Evolutionary conservation across 2,113 vertebrate genomes (phyloP).

Genomic region (Electrona antarctica): DNA sequence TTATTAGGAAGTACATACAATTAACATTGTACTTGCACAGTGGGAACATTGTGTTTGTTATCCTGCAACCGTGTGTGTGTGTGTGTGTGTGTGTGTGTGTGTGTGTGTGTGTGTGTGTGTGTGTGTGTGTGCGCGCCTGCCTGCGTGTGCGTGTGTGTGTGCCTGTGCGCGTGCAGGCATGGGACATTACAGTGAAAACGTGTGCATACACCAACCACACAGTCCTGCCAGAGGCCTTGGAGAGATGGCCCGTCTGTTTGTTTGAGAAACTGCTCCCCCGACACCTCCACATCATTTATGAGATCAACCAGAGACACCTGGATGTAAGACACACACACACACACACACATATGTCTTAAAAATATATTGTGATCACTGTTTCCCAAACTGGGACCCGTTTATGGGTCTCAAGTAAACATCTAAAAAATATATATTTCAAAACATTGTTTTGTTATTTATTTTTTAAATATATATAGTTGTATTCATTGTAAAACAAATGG

Average conservation of each 20-base stretch:
- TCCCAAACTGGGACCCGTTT: too few species aligned
- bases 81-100: constrained; percentile 4
- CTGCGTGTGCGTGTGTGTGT: background rate
- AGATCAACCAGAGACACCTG: constrained; percentile 86
- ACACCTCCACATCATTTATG: constrained; percentile 86
- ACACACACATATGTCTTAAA: too few species aligned
- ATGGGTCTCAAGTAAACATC: too few species aligned
- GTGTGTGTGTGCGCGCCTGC: background rate
- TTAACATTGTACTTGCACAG: too few species aligned
- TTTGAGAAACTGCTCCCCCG: constrained; percentile 86
- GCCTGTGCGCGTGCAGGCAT: constrained; percentile 75
- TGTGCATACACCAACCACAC: constrained; percentile 91
- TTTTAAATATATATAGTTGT: too few species aligned
- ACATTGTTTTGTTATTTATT: too few species aligned
- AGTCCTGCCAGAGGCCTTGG: constrained; percentile 87
- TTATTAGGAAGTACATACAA: too few species aligned
- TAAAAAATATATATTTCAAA: too few species aligned
- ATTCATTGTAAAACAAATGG: too few species aligned
- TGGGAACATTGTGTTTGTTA: background rate
- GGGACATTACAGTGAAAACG: constrained; percentile 87
- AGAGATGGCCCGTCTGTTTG: constrained; percentile 86
- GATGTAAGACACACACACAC: constrained; percentile 67
- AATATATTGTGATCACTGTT: too few species aligned
- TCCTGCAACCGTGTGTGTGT: background rate
- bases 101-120: constrained; percentile 1